phyloP scores from a whole-genome alignment of 2,888 invertebrate species.

The Hemicrepidius hirtus region DNA sequence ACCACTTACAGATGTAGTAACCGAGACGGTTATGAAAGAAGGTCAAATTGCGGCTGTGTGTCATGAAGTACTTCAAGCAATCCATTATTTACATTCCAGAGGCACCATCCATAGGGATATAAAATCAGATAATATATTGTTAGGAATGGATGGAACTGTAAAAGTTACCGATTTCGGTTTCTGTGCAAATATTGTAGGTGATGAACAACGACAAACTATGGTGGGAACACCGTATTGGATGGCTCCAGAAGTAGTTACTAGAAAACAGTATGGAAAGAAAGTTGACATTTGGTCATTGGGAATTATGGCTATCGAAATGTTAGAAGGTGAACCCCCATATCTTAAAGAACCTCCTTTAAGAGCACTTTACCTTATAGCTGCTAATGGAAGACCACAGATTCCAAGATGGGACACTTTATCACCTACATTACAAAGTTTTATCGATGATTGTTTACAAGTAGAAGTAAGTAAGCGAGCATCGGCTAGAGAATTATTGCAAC shows the following conservation, averaged over 20 bases:
- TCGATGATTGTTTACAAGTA: slow-evolving; percentile 92
- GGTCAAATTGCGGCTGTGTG: slow-evolving; percentile 97
- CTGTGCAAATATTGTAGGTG: slow-evolving; percentile 96
- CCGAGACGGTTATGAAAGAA: slow-evolving; percentile 97
- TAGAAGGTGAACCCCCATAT: slow-evolving; percentile 98
- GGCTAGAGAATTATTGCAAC: slow-evolving; percentile 85
- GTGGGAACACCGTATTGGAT: slow-evolving; percentile 99
- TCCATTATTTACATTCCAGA: slow-evolving; percentile 91
- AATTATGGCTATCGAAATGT: slow-evolving; percentile 99
- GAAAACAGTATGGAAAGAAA: slow-evolving; percentile 92
- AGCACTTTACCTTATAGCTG: slow-evolving; percentile 95
- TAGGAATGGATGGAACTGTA: slow-evolving; percentile 94
- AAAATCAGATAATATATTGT: slow-evolving; percentile 96
- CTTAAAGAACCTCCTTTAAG: slow-evolving; percentile 94
- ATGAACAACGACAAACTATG: slow-evolving; percentile 97
- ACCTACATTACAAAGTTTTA: slow-evolving; percentile 84
- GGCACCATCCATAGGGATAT: slow-evolving; percentile 97
- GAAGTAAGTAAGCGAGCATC: slow-evolving; percentile 86
- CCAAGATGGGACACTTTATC: slow-evolving; percentile 88
- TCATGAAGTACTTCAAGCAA: slow-evolving; percentile 90
- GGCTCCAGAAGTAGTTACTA: slow-evolving; percentile 95
- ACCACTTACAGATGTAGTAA: slow-evolving; percentile 96
- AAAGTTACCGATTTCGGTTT: slow-evolving; percentile 98
- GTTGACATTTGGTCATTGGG: slow-evolving; percentile 96
- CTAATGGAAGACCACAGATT: slow-evolving; percentile 94